Evolutionary conservation across 2,113 vertebrate genomes (phyloP), one percentile per base, ranked within the genome.

Genomic region (Cnemophilus loriae): DNA sequence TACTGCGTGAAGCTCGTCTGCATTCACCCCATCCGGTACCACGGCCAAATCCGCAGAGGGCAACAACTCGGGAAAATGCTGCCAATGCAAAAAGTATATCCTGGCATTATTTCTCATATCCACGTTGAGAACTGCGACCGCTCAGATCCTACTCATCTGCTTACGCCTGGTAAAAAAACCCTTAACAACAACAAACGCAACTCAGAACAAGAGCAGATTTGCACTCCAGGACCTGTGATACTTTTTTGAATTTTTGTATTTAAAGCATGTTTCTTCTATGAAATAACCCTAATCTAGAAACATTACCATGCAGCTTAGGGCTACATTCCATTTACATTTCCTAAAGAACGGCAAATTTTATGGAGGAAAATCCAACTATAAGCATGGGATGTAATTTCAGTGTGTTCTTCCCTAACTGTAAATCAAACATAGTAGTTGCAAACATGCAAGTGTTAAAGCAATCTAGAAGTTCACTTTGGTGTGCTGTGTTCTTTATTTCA

Each of bases 51-150:
- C 82, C 97, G 24, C 18, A 97, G 97, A 59, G 98, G 98, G 33
- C 65, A 98, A n/a, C 93, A 26, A 24, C 96, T 99, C 0, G 98
- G 98, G 63, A 98, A 8, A n/a, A 79, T 98, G 88, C 65, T 98
- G 89, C 98, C 98, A 16, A 97, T 99, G 98, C 98, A 98, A 50
- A 96, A 22, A 37, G 98, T 98, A 5, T 98, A 97, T 84, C 98
- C 97, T 47, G 98, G 98, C 67, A 98, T 98, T 71, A 94, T 67
- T 20, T 98, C 98, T 2, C 98, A 99, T 3, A 53, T 98, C 64
- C 98, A 98, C 0, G 97, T 98, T 13, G 98, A 98, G 90, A 98
- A 98, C 96, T 99, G 98, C 0, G 97, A 99, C 92, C 73, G 23
- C 32, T 98, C 97, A 2, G 95, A 98, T 47, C 98, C 98, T 22